A percentile compares a stretch with the other conserved stretches of the same genome.
phyloP scores from a whole-genome alignment of 2,888 invertebrate species.

The Noctua janthina region DNA sequence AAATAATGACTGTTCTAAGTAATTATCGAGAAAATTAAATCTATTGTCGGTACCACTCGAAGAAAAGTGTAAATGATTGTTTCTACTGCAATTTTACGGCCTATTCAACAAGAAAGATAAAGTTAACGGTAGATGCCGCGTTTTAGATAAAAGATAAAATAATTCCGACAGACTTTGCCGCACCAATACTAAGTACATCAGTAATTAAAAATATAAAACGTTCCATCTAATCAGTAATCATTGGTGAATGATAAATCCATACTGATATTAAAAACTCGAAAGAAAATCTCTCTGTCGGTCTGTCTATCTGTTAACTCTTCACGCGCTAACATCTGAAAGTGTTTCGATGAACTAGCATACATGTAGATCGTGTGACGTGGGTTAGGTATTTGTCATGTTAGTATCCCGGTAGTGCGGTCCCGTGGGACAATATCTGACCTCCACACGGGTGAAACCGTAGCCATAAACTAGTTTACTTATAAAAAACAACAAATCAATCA shows the following conservation, averaged over 20 bases:
- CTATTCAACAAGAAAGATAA: slow-evolving; percentile 45
- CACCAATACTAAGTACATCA: slow-evolving; percentile 15
- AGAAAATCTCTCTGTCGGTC: not conserved
- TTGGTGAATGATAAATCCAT: not conserved
- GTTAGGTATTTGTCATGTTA: not conserved
- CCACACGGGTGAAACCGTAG: not conserved
- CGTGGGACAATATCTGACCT: not conserved
- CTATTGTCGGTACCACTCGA: not conserved
- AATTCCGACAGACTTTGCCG: not conserved
- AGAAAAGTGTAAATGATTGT: not conserved
- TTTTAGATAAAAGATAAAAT: slow-evolving; percentile 33
- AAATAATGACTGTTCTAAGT: not conserved
- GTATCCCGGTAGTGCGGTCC: no score
- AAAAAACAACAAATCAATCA: slow-evolving; percentile 36
- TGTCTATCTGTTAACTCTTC: not conserved
- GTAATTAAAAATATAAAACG: slow-evolving; percentile 21
- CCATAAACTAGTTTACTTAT: not conserved
- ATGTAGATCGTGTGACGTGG: not conserved
- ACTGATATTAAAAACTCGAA: not conserved
- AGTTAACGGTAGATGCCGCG: slow-evolving; percentile 27
- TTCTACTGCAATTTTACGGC: not conserved
- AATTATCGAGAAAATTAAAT: not conserved
- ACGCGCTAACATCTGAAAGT: not conserved
- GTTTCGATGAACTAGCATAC: not conserved
- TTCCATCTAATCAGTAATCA: slow-evolving; percentile 39